These are phyloP conservation scores for Listronotus bonariensis DNA, from an alignment of 1,140 invertebrate genomes.

Conservation along the genomic window DNA sequence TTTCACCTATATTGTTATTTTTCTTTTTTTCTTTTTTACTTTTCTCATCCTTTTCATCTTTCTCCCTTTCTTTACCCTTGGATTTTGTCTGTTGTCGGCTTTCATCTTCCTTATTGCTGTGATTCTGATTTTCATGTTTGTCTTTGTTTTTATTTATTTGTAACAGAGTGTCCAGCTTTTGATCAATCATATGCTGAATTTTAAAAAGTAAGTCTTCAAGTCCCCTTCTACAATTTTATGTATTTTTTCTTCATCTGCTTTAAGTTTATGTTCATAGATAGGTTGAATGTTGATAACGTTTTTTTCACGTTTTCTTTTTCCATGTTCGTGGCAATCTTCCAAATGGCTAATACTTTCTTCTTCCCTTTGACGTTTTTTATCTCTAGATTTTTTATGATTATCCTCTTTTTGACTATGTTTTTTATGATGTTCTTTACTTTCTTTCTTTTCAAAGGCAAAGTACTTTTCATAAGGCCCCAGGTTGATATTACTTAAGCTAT, in stretches of 20 bases:
- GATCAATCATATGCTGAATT: slow-evolving; percentile 35
- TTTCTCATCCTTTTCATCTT: neutral
- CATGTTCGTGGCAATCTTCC: no score
- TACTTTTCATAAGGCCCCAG: no score
- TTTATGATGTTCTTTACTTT: no score
- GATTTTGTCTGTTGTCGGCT: neutral
- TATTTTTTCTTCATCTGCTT: slow-evolving; percentile 11
- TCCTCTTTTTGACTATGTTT: no score
- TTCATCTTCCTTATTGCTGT: neutral
- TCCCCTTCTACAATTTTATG: slow-evolving; percentile 34
- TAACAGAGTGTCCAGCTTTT: slow-evolving; percentile 29
- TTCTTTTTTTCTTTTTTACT: neutral
- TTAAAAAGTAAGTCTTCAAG: slow-evolving; percentile 34
- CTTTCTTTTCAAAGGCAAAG: no score
- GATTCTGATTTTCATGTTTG: neutral
- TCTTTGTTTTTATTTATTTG: slow-evolving; percentile 10
- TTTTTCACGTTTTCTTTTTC: no score
- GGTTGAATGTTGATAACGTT: no score
- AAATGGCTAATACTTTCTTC: no score
- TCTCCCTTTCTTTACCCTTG: neutral
- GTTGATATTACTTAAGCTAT: no score
- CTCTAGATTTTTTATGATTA: no score
- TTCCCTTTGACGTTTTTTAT: no score
- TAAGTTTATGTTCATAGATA: neutral
- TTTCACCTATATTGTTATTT: neutral